Percentiles rank a stretch among this genome's conserved stretches.
These are phyloP conservation scores for Catamblyrhynchus diadema DNA, from an alignment of 2,797 vertebrate genomes.

Conservation along the genomic window DNA sequence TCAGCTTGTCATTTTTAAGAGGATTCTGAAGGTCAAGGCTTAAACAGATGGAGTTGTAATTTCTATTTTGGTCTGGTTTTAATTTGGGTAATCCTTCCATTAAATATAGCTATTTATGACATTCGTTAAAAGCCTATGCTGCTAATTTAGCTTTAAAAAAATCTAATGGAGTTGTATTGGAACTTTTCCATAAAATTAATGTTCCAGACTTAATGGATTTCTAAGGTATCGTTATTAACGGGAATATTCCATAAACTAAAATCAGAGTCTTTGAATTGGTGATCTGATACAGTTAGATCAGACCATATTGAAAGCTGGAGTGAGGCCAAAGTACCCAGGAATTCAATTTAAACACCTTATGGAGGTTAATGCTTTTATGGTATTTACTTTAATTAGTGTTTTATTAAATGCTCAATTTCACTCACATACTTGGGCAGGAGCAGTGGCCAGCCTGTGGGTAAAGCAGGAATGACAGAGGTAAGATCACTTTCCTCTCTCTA, in stretches of 20 bases:
- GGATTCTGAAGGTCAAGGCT: constrained; percentile 70
- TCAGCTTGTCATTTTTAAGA: constrained; percentile 31
- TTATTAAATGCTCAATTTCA: constrained; percentile 72
- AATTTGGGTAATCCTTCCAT: constrained; percentile 76
- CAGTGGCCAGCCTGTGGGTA: background rate
- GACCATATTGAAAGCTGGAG: constrained; percentile 76
- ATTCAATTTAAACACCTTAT: constrained; percentile 81
- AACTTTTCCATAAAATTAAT: constrained; percentile 84
- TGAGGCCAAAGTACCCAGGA: constrained; percentile 76
- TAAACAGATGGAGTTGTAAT: constrained; percentile 65
- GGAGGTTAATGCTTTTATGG: constrained; percentile 74
- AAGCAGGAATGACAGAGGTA: background rate
- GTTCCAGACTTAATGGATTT: constrained; percentile 80
- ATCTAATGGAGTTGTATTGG: constrained; percentile 78
- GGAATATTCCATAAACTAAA: constrained; percentile 78
- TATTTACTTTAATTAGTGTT: constrained; percentile 76
- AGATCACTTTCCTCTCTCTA: background rate
- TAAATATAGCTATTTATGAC: constrained; percentile 80
- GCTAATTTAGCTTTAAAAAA: constrained; percentile 77
- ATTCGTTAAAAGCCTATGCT: constrained; percentile 80
- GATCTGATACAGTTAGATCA: constrained; percentile 74
- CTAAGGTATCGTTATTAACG: constrained; percentile 79
- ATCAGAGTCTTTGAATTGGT: constrained; percentile 74
- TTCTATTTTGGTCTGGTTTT: constrained; percentile 79
- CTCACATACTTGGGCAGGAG: constrained; percentile 13